phyloP scores from a whole-genome alignment of 2,113 vertebrate genomes.

The Boulengeromyrus knoepffleri region DNA sequence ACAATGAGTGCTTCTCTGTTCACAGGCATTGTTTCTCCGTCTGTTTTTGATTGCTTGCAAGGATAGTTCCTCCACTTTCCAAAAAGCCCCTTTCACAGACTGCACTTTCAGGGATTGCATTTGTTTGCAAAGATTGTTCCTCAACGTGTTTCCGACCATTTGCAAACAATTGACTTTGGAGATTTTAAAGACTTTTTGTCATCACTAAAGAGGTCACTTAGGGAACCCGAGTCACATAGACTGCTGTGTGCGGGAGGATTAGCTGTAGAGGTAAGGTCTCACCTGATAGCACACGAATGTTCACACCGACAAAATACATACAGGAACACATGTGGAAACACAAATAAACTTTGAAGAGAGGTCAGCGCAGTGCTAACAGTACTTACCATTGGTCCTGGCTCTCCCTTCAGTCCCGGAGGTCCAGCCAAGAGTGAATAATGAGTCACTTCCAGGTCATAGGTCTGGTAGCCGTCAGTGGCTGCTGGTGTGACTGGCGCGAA shows the following conservation, averaged over 20 bases:
- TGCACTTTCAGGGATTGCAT: background rate
- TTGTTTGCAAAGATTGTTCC: background rate
- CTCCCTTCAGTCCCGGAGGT: slow-evolving; percentile 78
- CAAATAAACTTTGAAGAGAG: background rate
- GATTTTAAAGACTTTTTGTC: background rate
- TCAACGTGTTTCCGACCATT: background rate
- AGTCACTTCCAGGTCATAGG: slow-evolving; percentile 71
- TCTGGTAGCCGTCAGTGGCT: slow-evolving; percentile 65
- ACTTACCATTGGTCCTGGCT: slow-evolving; percentile 79
- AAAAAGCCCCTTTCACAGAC: background rate
- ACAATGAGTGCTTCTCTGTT: background rate
- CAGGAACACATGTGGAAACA: background rate
- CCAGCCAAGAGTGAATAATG: slow-evolving; percentile 67
- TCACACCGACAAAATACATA: background rate
- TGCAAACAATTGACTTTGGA: background rate
- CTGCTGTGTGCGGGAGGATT: background rate
- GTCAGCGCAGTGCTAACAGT: background rate
- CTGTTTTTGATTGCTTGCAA: background rate
- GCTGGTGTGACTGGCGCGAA: slow-evolving; percentile 56
- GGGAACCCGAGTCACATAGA: slow-evolving; percentile 5
- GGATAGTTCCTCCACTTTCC: background rate
- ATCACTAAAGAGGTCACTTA: background rate
- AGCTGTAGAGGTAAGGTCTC: background rate
- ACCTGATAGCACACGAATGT: background rate
- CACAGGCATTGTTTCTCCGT: background rate